A percentile compares a stretch with the other conserved stretches of the same genome.
Conservation (phyloP, 2,888 invertebrate species). For the Oligia fasciuncula region DNA sequence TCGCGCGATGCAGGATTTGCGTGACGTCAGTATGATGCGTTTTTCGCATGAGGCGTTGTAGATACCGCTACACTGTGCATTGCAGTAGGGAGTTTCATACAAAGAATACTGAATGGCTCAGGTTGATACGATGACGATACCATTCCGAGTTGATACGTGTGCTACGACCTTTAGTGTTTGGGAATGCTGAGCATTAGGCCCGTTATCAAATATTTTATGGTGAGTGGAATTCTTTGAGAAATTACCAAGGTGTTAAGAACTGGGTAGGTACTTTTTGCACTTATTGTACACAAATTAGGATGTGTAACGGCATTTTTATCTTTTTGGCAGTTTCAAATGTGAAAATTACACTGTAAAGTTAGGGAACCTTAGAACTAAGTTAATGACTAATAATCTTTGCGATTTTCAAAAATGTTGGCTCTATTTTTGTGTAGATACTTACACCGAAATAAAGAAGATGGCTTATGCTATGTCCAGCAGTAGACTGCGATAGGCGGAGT, state of each 20-base stretch:
- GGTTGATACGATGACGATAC: not conserved
- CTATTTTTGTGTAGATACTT: too few relatives aligned
- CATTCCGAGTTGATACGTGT: not conserved
- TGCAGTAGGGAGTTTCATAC: not conserved
- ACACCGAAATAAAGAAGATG: too few relatives aligned
- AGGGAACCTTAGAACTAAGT: not conserved
- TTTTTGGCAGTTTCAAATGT: not conserved
- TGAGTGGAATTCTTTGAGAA: constrained; percentile 53
- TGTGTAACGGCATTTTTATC: not conserved
- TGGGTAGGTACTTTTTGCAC: not conserved
- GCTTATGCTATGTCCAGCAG: too few relatives aligned
- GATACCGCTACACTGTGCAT: not conserved
- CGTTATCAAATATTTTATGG: constrained; percentile 67
- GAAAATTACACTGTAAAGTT: not conserved
- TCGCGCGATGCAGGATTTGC: too few relatives aligned
- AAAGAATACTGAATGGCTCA: not conserved
- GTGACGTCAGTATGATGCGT: too few relatives aligned
- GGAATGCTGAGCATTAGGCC: constrained; percentile 60
- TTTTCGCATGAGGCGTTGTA: too few relatives aligned
- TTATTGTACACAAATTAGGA: too few relatives aligned
- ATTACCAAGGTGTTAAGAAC: constrained; percentile 12
- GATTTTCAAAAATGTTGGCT: too few relatives aligned
- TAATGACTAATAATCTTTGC: too few relatives aligned
- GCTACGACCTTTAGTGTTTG: constrained; percentile 34
- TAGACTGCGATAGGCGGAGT: too few relatives aligned